A percentile compares a stretch with the other conserved stretches of the same genome.
These are phyloP conservation scores for Drosophila burlai DNA, from an alignment of 1,140 invertebrate genomes.

Conservation along the genomic window DNA sequence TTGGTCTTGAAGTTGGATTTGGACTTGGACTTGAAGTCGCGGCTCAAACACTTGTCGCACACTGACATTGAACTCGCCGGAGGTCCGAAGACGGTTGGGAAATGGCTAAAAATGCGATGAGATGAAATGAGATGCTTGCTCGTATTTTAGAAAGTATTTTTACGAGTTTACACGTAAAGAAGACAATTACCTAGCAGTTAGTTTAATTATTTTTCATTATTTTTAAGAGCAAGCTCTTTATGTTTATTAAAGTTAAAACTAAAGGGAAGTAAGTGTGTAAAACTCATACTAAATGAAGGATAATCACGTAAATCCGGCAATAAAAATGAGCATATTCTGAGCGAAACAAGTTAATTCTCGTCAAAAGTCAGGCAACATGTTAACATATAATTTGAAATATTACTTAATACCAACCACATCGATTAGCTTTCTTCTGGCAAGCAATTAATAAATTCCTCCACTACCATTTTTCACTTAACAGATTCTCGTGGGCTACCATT, in stretches of 20 bases:
- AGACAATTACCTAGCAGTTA: constrained; percentile 27
- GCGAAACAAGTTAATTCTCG: neutral
- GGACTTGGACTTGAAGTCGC: constrained; percentile 32
- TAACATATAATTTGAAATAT: constrained; percentile 3
- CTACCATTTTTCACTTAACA: constrained; percentile 36
- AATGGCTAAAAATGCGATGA: constrained; percentile 28
- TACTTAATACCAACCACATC: constrained; percentile 13
- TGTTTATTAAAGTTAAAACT: neutral
- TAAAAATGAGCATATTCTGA: neutral
- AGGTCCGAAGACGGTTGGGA: constrained; percentile 46
- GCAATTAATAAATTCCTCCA: constrained; percentile 28
- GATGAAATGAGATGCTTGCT: constrained; percentile 24
- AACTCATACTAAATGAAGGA: neutral
- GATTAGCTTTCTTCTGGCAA: constrained; percentile 10
- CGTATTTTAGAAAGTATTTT: constrained; percentile 40
- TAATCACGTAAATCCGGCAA: neutral
- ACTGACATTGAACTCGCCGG: constrained; percentile 57
- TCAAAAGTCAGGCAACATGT: neutral
- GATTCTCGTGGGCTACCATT: constrained; percentile 23
- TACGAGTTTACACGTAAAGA: constrained; percentile 4
- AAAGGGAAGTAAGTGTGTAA: neutral
- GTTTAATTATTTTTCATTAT: constrained; percentile 2
- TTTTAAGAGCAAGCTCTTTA: neutral
- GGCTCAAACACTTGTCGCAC: constrained; percentile 63
- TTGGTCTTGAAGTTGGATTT: constrained; percentile 34